A percentile compares a stretch with the other conserved stretches of the same genome.
These are phyloP conservation scores for Ditylenchus weischeri DNA, from an alignment of 2,888 invertebrate species.

Conservation along the genomic window DNA sequence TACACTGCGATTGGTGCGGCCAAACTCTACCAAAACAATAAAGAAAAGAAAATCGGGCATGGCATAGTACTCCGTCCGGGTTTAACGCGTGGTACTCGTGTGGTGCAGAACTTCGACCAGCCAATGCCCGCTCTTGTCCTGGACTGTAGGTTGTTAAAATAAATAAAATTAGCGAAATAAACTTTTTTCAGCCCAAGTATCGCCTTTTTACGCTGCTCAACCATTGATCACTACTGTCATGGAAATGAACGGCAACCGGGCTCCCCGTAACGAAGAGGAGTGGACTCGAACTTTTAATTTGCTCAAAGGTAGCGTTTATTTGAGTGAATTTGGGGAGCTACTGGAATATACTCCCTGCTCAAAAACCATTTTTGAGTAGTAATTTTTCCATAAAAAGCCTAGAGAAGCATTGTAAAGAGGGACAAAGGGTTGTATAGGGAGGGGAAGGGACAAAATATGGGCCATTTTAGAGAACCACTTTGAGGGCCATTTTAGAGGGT, in stretches of 20 bases:
- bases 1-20: neutral
- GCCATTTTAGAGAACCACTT: too few relatives aligned
- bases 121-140: neutral
- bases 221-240: neutral
- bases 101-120: conserved; percentile 1
- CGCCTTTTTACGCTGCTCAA: neutral
- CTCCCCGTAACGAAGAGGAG: neutral
- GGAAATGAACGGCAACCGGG: neutral
- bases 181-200: neutral
- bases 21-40: neutral
- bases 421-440: too few relatives aligned
- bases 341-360: too few relatives aligned
- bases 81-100: neutral
- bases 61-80: neutral
- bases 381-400: too few relatives aligned
- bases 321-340: neutral
- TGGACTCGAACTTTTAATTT: neutral
- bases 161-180: too few relatives aligned
- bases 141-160: neutral
- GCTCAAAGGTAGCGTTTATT: neutral
- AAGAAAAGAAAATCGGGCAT: neutral
- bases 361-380: too few relatives aligned
- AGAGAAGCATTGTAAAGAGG: too few relatives aligned
- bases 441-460: too few relatives aligned
- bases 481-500: too few relatives aligned